A percentile compares a stretch with the other conserved stretches of the same genome.
phyloP scores from a whole-genome alignment of 2,113 vertebrate species.

The Burhinus oedicnemus region DNA sequence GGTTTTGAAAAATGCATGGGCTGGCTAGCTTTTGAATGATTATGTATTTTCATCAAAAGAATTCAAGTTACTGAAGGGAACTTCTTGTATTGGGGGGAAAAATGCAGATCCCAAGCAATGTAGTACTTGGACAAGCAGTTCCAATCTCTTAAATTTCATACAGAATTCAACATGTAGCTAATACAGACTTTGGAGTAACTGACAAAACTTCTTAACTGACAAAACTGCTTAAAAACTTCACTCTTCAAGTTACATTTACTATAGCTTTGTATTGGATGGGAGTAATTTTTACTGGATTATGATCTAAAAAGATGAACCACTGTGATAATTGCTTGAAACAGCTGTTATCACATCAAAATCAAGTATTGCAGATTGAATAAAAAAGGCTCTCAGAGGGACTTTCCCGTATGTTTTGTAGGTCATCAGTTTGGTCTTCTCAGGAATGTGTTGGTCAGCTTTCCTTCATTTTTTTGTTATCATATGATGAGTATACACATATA shows the following conservation, averaged over 20 bases:
- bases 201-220: too few relatives aligned
- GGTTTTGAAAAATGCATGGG: background rate
- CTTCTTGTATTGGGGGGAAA: background rate
- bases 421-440: conserved; percentile 11
- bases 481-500: background rate
- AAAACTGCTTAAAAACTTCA: background rate
- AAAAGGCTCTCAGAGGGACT: background rate
- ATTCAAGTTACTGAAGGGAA: background rate
- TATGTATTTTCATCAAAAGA: background rate
- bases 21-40: background rate
- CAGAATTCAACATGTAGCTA: background rate
- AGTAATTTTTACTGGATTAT: background rate
- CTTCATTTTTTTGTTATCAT: background rate
- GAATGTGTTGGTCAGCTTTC: background rate
- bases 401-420: conserved; percentile 2
- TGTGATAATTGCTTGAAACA: background rate
- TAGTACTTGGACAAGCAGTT: background rate
- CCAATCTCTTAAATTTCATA: background rate
- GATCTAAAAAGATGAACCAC: background rate
- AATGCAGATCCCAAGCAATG: background rate
- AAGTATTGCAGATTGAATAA: background rate
- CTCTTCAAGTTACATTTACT: background rate
- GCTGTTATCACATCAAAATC: background rate
- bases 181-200: background rate
- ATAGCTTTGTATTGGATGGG: background rate